Evolutionary conservation across 1,140 invertebrate species (phyloP).

Genomic region (Drosophila neocordata): DNA sequence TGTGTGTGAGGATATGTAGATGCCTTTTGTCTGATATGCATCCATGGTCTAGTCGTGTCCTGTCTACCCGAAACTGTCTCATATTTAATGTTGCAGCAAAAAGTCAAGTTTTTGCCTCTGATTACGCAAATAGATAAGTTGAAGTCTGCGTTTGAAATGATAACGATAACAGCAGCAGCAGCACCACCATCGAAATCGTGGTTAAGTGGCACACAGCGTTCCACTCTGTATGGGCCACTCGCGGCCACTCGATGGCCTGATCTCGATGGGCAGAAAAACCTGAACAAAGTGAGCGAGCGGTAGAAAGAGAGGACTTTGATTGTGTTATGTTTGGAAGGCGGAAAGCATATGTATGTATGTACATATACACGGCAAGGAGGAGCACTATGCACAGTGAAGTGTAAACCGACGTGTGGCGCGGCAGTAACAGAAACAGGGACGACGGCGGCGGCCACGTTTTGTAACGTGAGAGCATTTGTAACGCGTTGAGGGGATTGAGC

Average conservation of each 20-base stretch:
- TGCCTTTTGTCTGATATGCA: constrained; percentile 14
- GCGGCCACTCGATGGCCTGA: constrained; percentile 43
- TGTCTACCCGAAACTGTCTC: constrained; percentile 3
- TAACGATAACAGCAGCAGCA: constrained; percentile 37
- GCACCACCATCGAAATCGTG: constrained; percentile 55
- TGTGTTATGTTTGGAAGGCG: constrained; percentile 51
- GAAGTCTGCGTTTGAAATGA: constrained; percentile 27
- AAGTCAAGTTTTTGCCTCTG: constrained; percentile 56
- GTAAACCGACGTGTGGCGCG: constrained; percentile 65
- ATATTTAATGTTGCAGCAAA: constrained; percentile 39
- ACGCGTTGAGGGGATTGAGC: constrained; percentile 36
- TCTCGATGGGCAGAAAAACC: constrained; percentile 24
- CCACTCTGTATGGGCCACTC: constrained; percentile 44
- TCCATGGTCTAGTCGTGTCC: constrained; percentile 18
- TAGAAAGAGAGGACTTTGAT: background rate
- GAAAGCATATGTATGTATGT: constrained; percentile 24
- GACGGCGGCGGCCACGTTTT: constrained; percentile 46
- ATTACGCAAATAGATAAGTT: constrained; percentile 63
- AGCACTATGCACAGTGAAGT: constrained; percentile 53
- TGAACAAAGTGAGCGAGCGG: constrained; percentile 29
- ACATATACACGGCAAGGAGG: constrained; percentile 5
- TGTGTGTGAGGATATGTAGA: constrained; percentile 7
- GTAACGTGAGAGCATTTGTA: constrained; percentile 78
- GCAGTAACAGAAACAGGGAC: constrained; percentile 14
- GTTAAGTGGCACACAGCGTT: constrained; percentile 54